Conservation (phyloP, 2,888 invertebrate species). For the Xestoiulus laeticollis region DNA sequence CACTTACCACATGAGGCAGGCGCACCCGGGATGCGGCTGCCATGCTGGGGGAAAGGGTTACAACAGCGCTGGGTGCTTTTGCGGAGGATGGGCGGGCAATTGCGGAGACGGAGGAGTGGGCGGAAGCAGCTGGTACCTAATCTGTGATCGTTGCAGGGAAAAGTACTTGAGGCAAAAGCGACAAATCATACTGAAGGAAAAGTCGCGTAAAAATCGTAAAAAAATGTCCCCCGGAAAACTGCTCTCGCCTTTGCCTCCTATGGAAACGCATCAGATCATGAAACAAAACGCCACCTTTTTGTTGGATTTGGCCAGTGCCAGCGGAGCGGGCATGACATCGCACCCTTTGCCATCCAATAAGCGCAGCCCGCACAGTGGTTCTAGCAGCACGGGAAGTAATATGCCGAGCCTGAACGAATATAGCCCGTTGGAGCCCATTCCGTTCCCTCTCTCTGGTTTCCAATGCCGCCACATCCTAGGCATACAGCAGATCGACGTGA, state of each 20-base stretch:
- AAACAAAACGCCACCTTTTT: conserved; percentile 94
- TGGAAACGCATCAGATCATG: conserved; percentile 76
- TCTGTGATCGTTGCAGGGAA: conserved; percentile 90
- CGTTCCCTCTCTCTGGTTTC: conserved; percentile 63
- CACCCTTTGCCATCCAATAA: conserved; percentile 57
- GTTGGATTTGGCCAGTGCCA: conserved; percentile 84
- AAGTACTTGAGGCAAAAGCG: conserved; percentile 70
- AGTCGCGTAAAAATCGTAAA: conserved; percentile 61
- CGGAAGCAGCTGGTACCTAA: conserved; percentile 86
- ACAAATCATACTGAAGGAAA: conserved; percentile 62
- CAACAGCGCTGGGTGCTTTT: conserved; percentile 88
- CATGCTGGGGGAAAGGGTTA: conserved; percentile 88
- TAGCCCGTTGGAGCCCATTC: conserved; percentile 57
- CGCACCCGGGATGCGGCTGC: conserved; percentile 90
- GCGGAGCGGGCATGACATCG: conserved; percentile 67
- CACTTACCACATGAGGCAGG: conserved; percentile 88
- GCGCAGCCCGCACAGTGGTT: conserved; percentile 55
- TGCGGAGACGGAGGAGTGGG: conserved; percentile 87
- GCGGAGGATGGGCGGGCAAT: conserved; percentile 87
- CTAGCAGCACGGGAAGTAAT: conserved; percentile 53
- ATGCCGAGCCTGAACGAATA: conserved; percentile 69
- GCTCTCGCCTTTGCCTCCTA: conserved; percentile 58
- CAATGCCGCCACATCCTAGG: conserved; percentile 71
- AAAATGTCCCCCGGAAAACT: conserved; percentile 56
- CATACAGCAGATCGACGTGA: conserved; percentile 61